A percentile compares a stretch with the other conserved stretches of the same genome.
phyloP scores from a whole-genome alignment of 2,797 vertebrate genomes.

The Melanotaenia pygmaea region DNA sequence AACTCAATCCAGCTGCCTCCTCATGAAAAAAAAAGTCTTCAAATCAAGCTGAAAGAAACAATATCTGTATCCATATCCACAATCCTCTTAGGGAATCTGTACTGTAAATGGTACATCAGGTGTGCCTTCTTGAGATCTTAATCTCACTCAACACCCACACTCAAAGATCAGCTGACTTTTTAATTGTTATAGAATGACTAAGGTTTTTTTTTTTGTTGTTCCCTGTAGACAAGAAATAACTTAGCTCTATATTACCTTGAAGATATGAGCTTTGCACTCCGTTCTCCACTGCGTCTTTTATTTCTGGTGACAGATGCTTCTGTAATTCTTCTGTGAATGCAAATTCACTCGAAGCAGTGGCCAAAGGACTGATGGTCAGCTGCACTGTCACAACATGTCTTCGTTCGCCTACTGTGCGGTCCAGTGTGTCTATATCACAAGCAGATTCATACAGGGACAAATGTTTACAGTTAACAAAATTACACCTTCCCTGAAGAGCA shows the following conservation, averaged over 20 bases:
- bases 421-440: constrained; percentile 84
- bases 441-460: not conserved
- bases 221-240: not conserved
- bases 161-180: not conserved
- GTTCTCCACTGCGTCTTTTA: constrained; percentile 87
- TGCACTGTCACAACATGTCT: constrained; percentile 86
- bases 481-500: not conserved
- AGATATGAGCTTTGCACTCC: constrained; percentile 87
- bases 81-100: not conserved
- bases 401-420: constrained; percentile 89
- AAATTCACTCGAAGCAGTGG: constrained; percentile 67
- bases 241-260: constrained; percentile 83
- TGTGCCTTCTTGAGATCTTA: not conserved
- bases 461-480: not conserved
- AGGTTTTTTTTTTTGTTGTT: not conserved
- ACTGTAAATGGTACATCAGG: not conserved
- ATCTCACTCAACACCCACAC: not conserved
- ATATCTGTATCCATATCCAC: not conserved
- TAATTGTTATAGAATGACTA: not conserved
- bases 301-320: constrained; percentile 77
- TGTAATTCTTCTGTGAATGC: constrained; percentile 66
- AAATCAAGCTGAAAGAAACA: not conserved
- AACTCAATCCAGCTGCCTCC: not conserved
- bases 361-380: constrained; percentile 80
- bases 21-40: not conserved